These are phyloP conservation scores for Platyrinchus mystaceus DNA, from an alignment of 2,797 vertebrate genomes.

Conservation along the genomic window DNA sequence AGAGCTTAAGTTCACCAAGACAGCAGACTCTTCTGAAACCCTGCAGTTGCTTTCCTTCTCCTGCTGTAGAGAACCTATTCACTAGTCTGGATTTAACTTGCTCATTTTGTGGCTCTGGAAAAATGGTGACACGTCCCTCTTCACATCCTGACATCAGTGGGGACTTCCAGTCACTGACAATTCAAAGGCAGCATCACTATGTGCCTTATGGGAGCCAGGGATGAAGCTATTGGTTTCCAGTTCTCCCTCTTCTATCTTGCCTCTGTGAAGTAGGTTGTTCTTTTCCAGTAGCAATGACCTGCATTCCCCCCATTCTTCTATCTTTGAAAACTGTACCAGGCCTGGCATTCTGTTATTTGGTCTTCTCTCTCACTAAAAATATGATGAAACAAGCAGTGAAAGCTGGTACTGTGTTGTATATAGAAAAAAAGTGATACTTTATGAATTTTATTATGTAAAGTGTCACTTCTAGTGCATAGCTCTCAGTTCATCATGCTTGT, in stretches of 20 bases:
- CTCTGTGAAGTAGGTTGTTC: not conserved
- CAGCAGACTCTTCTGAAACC: not conserved
- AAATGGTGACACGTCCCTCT: not conserved
- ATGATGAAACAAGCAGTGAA: not conserved
- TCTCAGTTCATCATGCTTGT: not conserved
- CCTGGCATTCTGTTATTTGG: not conserved
- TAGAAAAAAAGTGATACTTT: not conserved
- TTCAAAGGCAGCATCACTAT: not conserved
- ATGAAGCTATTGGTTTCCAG: not conserved
- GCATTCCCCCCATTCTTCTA: not conserved
- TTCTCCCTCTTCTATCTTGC: not conserved
- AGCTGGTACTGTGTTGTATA: not conserved
- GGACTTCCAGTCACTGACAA: not conserved
- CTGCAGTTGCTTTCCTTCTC: not conserved
- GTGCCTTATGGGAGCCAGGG: not conserved
- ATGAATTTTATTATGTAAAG: not conserved
- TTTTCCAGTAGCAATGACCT: not conserved
- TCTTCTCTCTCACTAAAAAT: not conserved
- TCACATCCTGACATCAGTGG: not conserved
- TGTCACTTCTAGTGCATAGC: not conserved
- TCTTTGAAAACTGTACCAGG: not conserved
- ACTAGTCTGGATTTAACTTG: not conserved
- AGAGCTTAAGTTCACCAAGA: not conserved
- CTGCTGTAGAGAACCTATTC: not conserved
- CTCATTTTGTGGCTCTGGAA: not conserved